Base-by-base conservation (phyloP, 2,797 vertebrate species). In the Oryzias dopingdopingensis region DNA sequence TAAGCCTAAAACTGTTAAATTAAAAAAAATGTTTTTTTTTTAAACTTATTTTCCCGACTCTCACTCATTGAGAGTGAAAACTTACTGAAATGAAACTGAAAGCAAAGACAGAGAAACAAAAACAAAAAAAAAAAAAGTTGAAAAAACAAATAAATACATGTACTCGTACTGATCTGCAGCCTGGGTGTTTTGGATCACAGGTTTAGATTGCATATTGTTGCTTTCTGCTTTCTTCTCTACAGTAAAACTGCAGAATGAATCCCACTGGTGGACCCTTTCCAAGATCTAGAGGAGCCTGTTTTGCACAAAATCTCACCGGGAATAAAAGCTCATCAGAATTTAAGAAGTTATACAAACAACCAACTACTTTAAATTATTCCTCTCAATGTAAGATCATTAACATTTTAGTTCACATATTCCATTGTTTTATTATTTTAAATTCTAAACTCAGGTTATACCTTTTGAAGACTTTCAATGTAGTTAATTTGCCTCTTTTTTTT, bases 261-360 rank as follows among this genome's bases (percentile, higher is more conserved):
- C 41, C 55, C 26, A 17, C 48, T 42, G 51, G 54, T 43, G 61
- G 67, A 20, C 81, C 83, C 44, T 73, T 62, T 53, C 82, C 37
- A 56, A 50, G 66, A 3, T 76, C 80, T 4, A 87, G 79, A 17
- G 70, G 83, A 26, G 49, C 83, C 0, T 43, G 58, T 47, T 88
- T 84, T 57, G 66, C 79, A 1, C 61, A 86, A 7, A 74, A 82
- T 0, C 53, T 82, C 4, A 88, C 71, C 57, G 88, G 55, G 52
- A 83, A 87, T 59, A 50, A 70, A 4, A 37, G 74, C 2, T 12
- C 16, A 0, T 48, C 80, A 14, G 56, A 15, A 6, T 17, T 3
- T n/a, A 26, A 20, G 0, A 8, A 23, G 1, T 20, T 60, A 1
- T 5, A 1, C 4, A 1, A n/a, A n/a, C 12, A 20, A 13, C 2